A percentile compares a stretch with the other conserved stretches of the same genome.
Conservation (phyloP, 64 coral and sea anemone genomes). For the Montipora foliosa region DNA sequence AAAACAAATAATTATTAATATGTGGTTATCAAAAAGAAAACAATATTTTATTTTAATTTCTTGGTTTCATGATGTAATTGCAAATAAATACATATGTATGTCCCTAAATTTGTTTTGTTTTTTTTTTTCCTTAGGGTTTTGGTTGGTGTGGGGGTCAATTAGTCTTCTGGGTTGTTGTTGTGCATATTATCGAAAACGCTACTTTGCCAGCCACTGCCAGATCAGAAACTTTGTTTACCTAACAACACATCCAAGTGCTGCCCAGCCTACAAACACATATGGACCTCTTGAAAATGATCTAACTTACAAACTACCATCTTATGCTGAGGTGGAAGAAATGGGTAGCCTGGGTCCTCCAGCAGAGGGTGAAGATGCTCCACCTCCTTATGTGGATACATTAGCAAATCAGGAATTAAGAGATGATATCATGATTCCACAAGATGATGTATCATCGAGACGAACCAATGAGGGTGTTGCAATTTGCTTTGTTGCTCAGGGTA, state of each 20-base stretch:
- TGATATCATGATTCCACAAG: neutral
- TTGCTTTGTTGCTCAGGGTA: neutral
- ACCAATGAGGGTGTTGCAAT: neutral
- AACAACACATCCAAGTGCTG: neutral
- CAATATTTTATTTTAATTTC: too few relatives aligned
- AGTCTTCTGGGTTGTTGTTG: constrained; percentile 56
- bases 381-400: constrained; percentile 50
- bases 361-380: constrained; percentile 56
- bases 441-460: neutral
- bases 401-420: constrained; percentile 45
- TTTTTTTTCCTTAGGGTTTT: constrained; percentile 39
- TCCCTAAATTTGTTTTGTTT: too few relatives aligned
- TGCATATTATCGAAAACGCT: constrained; percentile 53
- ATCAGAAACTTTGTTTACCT: constrained; percentile 39
- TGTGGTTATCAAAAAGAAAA: neutral
- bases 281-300: neutral
- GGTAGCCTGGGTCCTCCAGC: constrained; percentile 43
- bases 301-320: constrained; percentile 56
- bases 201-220: constrained; percentile 7
- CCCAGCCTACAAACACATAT: neutral
- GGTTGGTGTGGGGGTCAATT: constrained; percentile 54
- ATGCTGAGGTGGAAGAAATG: constrained; percentile 68
- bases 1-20: neutral
- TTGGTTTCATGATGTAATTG: too few relatives aligned
- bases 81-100: too few relatives aligned